A percentile compares a stretch with the other conserved stretches of the same genome.
Evolutionary conservation across 2,797 vertebrate genomes (phyloP).

Genomic region (Acanthis flammea): DNA sequence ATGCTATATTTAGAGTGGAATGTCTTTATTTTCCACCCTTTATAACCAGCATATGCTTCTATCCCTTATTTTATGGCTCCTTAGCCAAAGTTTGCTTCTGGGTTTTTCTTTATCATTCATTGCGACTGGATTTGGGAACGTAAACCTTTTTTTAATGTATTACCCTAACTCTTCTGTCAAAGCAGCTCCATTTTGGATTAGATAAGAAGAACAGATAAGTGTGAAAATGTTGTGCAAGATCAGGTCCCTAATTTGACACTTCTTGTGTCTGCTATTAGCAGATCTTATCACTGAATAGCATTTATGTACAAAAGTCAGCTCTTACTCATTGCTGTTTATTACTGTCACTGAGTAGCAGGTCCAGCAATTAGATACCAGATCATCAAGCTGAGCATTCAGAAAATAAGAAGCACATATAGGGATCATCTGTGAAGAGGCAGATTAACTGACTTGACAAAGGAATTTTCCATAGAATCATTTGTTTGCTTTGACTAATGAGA

Average conservation of each 20-base stretch:
- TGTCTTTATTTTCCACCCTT: not conserved
- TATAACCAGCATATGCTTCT: not conserved
- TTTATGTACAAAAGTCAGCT: not conserved
- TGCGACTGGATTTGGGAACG: not conserved
- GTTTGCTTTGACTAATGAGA: conserved; percentile 30
- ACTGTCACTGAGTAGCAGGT: not conserved
- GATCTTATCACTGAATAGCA: not conserved
- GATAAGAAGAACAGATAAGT: not conserved
- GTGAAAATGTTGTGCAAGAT: not conserved
- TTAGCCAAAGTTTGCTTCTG: not conserved
- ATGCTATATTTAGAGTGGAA: not conserved
- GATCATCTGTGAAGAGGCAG: not conserved
- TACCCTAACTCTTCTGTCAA: not conserved
- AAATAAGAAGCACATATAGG: not conserved
- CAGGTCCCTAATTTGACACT: not conserved
- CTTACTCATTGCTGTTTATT: not conserved
- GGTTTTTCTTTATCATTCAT: not conserved
- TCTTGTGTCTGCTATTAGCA: not conserved
- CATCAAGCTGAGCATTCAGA: not conserved
- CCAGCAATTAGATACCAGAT: not conserved
- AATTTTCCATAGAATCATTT: conserved; percentile 36
- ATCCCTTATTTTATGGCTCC: not conserved
- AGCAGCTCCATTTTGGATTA: not conserved
- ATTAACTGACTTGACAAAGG: not conserved
- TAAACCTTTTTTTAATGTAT: not conserved